These are phyloP conservation scores for Mnemiopsis leidyi DNA, from an alignment of 37 sponge, comb jelly and placozoan species.

Conservation along the genomic window DNA sequence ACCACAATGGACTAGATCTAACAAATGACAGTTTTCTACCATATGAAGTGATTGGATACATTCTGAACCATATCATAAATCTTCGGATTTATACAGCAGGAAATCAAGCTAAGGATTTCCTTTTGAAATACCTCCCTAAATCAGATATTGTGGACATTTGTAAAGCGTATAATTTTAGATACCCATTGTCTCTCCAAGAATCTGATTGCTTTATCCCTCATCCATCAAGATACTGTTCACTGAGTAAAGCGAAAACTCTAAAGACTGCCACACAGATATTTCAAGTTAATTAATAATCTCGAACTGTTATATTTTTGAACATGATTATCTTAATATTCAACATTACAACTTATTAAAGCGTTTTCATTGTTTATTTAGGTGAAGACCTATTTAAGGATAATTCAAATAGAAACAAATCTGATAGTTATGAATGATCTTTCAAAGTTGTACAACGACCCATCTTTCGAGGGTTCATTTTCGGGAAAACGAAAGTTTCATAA, in stretches of 20 bases:
- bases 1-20: slow-evolving; percentile 23
- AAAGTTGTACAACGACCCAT: slow-evolving; percentile 25
- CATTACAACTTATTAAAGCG: neutral
- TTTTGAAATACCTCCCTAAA: neutral
- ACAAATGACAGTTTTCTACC: slow-evolving; percentile 36
- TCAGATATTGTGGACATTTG: slow-evolving; percentile 5
- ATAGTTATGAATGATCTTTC: no score
- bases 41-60: slow-evolving; percentile 11
- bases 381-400: neutral
- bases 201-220: neutral
- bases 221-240: neutral
- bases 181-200: neutral
- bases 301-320: no score
- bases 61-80: neutral
- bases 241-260: slow-evolving; percentile 35
- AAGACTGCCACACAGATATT: neutral
- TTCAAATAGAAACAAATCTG: no score
- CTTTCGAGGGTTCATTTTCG: slow-evolving; percentile 18
- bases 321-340: no score
- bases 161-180: slow-evolving; percentile 5
- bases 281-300: neutral
- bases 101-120: neutral
- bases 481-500: neutral
- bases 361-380: neutral
- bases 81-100: slow-evolving; percentile 9